Base-by-base conservation (phyloP, 2,888 invertebrate species). In the Harpalus rubripes region DNA sequence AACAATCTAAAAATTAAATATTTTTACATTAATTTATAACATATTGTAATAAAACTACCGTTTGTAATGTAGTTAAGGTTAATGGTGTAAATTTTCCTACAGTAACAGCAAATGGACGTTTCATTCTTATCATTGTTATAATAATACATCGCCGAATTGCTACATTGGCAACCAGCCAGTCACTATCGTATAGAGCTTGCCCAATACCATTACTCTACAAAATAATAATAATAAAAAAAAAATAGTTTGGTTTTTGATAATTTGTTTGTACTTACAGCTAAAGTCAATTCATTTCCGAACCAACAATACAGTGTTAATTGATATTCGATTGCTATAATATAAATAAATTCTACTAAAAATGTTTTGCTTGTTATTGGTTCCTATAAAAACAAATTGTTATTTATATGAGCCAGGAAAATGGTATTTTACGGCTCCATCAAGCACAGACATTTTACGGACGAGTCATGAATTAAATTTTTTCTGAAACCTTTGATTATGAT, bases 281-380 rank as follows among this genome's bases (percentile, higher is more conserved):
- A 83, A 32, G 89, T 89, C 16, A 90, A 88, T 88, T 90, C 89
- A 86, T 90, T 90, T 52, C 90, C 90, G 87, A 90, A 90, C 88
- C 88, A 88, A 85, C 89, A 89, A 84, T 89, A 89, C 4, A 89
- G 83, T 1, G 87, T 87, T 16, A 90, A 82, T 85, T 90, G 90
- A 85, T 89, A 89, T 58, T 88, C 89, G 88, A 90, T 90, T 7
- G 89, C 90, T 5, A 89, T 81, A 88, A 90, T 87, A 82, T 90
- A 90, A 44, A 90, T 88, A n/a, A 88, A 44, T 87, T 90, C 90
- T 7, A 89, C 88, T 32, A 88, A 86, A 87, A 90, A 90, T 81
- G 89, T 89, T 85, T 89, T 90, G 79, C 89, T 90, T n/a, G 87
- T 86, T 56, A 89, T 86, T 6, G 90, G 88, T 15, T 88, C 84